Conservation (phyloP, 2,888 invertebrate species). For the Gymnosoma rotundatum region DNA sequence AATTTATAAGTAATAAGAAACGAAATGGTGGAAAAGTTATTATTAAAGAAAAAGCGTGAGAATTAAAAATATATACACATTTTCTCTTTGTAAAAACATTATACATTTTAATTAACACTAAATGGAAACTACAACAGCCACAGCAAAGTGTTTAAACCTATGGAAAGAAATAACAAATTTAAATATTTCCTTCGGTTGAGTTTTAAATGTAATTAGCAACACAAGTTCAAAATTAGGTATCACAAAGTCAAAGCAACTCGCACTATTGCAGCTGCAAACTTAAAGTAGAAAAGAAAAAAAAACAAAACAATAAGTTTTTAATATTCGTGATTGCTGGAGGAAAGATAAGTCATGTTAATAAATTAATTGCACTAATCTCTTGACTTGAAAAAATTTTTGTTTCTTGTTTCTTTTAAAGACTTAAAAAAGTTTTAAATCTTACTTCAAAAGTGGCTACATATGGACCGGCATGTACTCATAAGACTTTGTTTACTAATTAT, state of each 20-base stretch:
- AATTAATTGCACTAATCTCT: no score
- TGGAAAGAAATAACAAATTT: neutral
- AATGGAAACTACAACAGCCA: conserved; percentile 12
- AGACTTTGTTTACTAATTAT: no score
- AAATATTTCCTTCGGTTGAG: conserved; percentile 46
- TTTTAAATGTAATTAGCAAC: conserved; percentile 61
- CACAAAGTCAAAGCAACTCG: neutral
- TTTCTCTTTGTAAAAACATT: conserved; percentile 61
- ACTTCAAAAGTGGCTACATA: no score
- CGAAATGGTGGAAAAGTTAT: conserved; percentile 6
- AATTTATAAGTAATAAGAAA: conserved; percentile 19
- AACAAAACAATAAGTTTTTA: no score
- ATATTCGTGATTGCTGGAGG: no score
- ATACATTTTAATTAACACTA: conserved; percentile 67
- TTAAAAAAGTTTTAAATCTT: no score
- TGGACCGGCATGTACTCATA: no score
- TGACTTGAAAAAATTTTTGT: no score
- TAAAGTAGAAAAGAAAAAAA: neutral
- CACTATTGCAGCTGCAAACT: neutral
- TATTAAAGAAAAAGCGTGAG: conserved; percentile 60
- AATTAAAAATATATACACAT: conserved; percentile 47
- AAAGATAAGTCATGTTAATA: no score
- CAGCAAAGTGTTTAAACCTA: neutral
- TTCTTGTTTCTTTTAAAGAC: no score
- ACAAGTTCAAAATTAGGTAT: conserved; percentile 59